Evolutionary conservation across 2,797 vertebrate species (phyloP), one percentile per base, ranked within the genome.

Genomic region (Enteromius viviparus): DNA sequence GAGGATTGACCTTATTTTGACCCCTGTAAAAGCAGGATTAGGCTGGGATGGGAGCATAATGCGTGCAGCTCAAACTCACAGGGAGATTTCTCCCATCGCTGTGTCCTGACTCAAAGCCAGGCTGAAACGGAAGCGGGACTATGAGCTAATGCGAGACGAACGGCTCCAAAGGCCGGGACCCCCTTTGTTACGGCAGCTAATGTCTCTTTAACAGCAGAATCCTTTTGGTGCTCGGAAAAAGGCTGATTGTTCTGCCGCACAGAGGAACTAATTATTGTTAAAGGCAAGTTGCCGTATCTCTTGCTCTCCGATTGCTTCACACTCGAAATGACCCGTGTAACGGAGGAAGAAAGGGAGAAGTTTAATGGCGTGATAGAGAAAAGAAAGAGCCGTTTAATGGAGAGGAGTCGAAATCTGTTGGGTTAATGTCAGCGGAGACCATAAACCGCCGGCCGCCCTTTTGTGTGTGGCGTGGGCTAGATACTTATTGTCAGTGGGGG

Each of bases 381-480:
- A 64, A 78, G 75, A 78, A 71, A 71, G 91, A 91, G 87, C 85
- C 79, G 62, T 90, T 93, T 92, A 93, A 94, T 93, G 89, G 92
- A 91, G 87, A 90, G 88, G 91, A 91, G 92, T 92, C 88, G 87
- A 93, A 92, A 90, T 92, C 92, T 92, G 87, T 80, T 87, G 91
- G 91, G 91, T 93, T 94, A 92, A 93, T 93, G 93, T 93, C 92
- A 85, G 86, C 51, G 40, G 4, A 71, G 85, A 93, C 93, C 93
- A 92, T 94, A 93, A 91, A 93, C 90, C 84, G 88, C 89, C 89
- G 88, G 91, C 90, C 90, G 66, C 32, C 88, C 87, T 89, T 94
- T 94, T 95, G 93, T 95, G 90, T 64, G 12, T 87, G 88, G 88
- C 70, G 86, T 76, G 78, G 89, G 92, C 85, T 26, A 86, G 90